Evolutionary conservation across 2,888 invertebrate genomes (phyloP), one percentile per base, ranked within the genome.

Genomic region (Nowickia ferox): DNA sequence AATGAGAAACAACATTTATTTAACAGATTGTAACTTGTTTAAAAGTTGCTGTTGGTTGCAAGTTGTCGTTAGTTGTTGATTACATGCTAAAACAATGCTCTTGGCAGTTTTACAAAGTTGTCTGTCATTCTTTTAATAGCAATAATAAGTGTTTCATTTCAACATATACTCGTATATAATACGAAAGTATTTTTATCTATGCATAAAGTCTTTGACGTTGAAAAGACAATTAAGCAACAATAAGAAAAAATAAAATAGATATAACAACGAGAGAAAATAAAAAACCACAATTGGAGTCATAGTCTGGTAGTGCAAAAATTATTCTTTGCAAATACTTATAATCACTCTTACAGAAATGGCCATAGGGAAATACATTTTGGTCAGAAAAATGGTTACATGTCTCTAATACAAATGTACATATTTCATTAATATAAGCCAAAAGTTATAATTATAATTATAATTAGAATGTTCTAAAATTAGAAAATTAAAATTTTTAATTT

Each of bases 71-170:
- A 66, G 44, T 19, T 48, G 57, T 48, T 77, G 46, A 46, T 48
- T 77, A 51, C 22, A 51, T 48, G 57, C 40, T 30, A 77, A 61
- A 75, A 66, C 55, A 57, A 57, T 77, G 66, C 76, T 57, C 38
- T 48, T 66, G 48, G 76, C 55, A 77, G 46, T 77, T 77, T 77
- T 46, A 38, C 40, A 57, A 77, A 77, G 57, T 66, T 77, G 76
- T 57, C 66, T 57, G 57, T 68, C 76, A 66, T 77, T 77, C 46
- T 77, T 57, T 38, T 57, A 77, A 77, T 15, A 22, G 48, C 40
- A 44, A 57, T 46, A 8, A 38, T 66, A 66, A 66, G 46, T 48
- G 15, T 22, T 76, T 22, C 44, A 30, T 61, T 71, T 55, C 13
- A 46, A 30, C 13, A 1, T 46, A 30, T n/a, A n/a, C n/a, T n/a